Conservation (phyloP, 2,888 invertebrate species). For the Noctua janthina region DNA sequence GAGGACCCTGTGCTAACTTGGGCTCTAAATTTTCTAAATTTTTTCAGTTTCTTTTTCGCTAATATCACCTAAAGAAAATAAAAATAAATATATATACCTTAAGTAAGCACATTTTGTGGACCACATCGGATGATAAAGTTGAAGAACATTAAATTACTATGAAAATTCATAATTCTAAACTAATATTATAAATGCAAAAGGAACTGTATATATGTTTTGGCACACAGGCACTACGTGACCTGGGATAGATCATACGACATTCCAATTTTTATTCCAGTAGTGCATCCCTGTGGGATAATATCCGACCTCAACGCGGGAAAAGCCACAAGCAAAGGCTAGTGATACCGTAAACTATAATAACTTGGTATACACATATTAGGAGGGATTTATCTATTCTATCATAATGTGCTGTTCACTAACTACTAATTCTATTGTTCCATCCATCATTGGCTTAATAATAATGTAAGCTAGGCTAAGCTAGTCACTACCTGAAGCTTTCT, state of each 20-base stretch:
- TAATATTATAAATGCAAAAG: neutral
- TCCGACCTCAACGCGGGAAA: neutral
- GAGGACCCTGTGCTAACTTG: too few relatives aligned
- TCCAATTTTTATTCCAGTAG: neutral
- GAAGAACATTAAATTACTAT: too few relatives aligned
- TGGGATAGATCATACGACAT: too few relatives aligned
- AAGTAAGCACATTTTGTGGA: too few relatives aligned
- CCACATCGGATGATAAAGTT: too few relatives aligned
- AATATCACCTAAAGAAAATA: too few relatives aligned
- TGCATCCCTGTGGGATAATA: neutral
- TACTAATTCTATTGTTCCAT: conserved; percentile 38
- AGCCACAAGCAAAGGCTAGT: neutral
- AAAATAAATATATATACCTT: too few relatives aligned
- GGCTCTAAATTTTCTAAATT: too few relatives aligned
- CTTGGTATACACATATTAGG: neutral
- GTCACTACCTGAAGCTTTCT: conserved; percentile 26
- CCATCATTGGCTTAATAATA: conserved; percentile 11
- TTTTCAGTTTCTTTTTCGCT: too few relatives aligned
- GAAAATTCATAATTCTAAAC: too few relatives aligned
- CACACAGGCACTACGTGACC: too few relatives aligned
- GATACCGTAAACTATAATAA: neutral
- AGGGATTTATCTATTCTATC: neutral
- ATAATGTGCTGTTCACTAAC: neutral
- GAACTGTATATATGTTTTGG: neutral
- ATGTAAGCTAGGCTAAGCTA: neutral